Conservation (phyloP, 2,888 invertebrate species). For the Pachycephus smyrnensis region DNA sequence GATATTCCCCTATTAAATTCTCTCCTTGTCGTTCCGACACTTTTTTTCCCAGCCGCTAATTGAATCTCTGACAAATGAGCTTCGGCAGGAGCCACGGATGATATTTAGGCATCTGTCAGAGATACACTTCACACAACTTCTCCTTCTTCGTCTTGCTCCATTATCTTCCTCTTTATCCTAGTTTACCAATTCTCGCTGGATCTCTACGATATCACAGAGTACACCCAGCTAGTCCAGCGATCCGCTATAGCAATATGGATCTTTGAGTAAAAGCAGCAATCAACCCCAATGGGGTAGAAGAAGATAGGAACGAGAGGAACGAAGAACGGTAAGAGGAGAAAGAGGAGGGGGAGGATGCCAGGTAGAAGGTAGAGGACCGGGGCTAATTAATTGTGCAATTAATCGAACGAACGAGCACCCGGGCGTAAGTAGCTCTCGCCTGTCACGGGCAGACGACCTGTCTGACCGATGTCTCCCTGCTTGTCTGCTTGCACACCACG, state of each 20-base stretch:
- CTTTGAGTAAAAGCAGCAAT: background rate
- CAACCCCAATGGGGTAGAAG: background rate
- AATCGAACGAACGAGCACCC: conserved; percentile 45
- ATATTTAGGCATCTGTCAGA: too few species aligned
- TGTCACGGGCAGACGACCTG: conserved; percentile 44
- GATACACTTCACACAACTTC: too few species aligned
- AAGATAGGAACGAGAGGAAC: background rate
- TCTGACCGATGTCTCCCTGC: conserved; percentile 45
- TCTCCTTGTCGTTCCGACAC: too few species aligned
- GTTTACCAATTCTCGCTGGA: too few species aligned
- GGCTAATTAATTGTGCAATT: conserved; percentile 51
- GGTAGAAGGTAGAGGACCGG: conserved; percentile 28
- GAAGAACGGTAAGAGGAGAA: background rate
- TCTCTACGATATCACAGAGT: too few species aligned
- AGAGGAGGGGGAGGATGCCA: background rate
- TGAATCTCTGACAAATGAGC: too few species aligned
- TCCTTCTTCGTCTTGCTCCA: too few species aligned
- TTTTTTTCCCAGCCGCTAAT: too few species aligned
- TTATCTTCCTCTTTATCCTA: too few species aligned
- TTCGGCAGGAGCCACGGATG: too few species aligned
- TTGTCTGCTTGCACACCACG: too few species aligned
- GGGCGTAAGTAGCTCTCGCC: conserved; percentile 43
- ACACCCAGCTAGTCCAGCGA: background rate
- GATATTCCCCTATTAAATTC: too few species aligned
- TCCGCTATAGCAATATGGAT: background rate